Conservation (phyloP, 2,888 invertebrate species). For the Rhorus exstirpatorius region DNA sequence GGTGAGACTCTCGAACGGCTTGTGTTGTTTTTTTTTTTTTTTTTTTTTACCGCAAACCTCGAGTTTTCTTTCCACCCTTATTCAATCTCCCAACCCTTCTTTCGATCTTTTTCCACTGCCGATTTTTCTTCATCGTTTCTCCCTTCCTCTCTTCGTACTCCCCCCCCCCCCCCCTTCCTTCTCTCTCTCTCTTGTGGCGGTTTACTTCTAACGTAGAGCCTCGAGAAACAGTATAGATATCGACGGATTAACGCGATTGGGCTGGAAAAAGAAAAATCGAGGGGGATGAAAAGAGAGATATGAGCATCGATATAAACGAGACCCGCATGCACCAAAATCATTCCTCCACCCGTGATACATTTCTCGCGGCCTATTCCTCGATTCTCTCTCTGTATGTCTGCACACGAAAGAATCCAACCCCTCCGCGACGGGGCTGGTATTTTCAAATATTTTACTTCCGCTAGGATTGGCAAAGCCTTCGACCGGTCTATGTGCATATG, state of each 20-base stretch:
- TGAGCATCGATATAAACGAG: constrained; percentile 57
- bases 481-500: constrained; percentile 40
- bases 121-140: constrained; percentile 33
- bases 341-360: constrained; percentile 4
- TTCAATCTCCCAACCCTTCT: constrained; percentile 4
- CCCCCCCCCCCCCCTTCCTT: constrained; percentile 1
- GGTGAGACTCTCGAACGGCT: constrained; percentile 68
- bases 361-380: constrained; percentile 31
- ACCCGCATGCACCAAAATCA: constrained; percentile 55
- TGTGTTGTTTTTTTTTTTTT: constrained; percentile 16
- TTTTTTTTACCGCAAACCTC: constrained; percentile 48
- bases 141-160: constrained; percentile 10
- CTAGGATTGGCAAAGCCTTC: constrained; percentile 81
- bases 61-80: constrained; percentile 42
- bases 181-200: constrained; percentile 26
- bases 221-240: constrained; percentile 69
- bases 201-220: constrained; percentile 41
- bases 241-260: constrained; percentile 79
- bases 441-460: constrained; percentile 84
- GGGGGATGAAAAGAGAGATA: constrained; percentile 28
- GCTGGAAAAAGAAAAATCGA: constrained; percentile 53
- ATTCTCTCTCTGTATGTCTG: background rate
- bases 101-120: background rate
- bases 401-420: constrained; percentile 30
- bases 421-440: constrained; percentile 72